Percentiles rank a stretch among this genome's conserved stretches.
Evolutionary conservation across 2,888 invertebrate genomes (phyloP).

Genomic region (Nemotelus pantherinus): DNA sequence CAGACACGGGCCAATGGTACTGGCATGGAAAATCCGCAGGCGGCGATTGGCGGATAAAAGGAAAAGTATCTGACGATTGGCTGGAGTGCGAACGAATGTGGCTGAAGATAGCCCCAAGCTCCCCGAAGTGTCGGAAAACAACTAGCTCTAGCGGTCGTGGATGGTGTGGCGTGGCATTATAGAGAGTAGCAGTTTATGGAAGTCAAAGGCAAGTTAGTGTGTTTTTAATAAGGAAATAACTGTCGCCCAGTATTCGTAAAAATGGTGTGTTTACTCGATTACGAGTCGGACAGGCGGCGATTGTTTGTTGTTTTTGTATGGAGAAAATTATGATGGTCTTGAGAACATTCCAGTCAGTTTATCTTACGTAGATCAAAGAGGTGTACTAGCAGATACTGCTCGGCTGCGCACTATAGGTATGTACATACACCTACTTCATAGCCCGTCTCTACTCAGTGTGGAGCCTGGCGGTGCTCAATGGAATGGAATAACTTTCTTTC

Average conservation of each 20-base stretch:
- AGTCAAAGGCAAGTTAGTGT: slow-evolving; percentile 29
- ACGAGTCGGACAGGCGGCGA: not conserved
- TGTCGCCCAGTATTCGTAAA: not conserved
- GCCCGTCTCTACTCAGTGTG: too few relatives aligned
- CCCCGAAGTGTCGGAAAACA: slow-evolving; percentile 2
- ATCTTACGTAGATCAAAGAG: slow-evolving; percentile 37
- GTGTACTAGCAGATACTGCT: not conserved
- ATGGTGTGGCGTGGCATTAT: not conserved
- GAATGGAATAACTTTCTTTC: slow-evolving; percentile 28
- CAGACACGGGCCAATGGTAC: slow-evolving; percentile 11
- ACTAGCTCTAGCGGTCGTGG: not conserved
- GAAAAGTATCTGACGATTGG: slow-evolving; percentile 22
- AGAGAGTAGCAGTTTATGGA: slow-evolving; percentile 5
- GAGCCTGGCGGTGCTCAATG: slow-evolving; percentile 4
- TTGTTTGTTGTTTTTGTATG: not conserved
- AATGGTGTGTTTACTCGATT: not conserved
- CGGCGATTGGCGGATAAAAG: slow-evolving; percentile 45
- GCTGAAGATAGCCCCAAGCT: slow-evolving; percentile 7
- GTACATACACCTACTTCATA: too few relatives aligned
- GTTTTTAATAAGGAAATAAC: slow-evolving; percentile 35
- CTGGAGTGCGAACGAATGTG: slow-evolving; percentile 29
- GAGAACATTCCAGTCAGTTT: slow-evolving; percentile 26
- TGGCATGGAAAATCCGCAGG: not conserved
- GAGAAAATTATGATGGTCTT: slow-evolving; percentile 5
- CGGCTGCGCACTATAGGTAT: too few relatives aligned